Evolutionary conservation across 2,888 invertebrate species (phyloP).

Genomic region (Conops quadrifasciatus): DNA sequence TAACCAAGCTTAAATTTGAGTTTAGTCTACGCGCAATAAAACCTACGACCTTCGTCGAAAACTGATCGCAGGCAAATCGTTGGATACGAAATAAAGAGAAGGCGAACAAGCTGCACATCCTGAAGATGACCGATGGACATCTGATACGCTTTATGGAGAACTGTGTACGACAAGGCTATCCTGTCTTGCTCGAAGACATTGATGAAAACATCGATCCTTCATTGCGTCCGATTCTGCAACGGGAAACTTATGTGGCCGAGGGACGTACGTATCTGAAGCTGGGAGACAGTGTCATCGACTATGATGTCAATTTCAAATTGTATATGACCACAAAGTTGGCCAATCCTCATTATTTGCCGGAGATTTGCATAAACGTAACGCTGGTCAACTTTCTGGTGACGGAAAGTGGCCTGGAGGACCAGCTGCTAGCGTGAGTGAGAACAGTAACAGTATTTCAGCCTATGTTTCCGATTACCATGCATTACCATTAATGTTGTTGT

Average conservation of each 20-base stretch:
- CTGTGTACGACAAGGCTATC: slow-evolving; percentile 81
- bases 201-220: slow-evolving; percentile 89
- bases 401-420: slow-evolving; percentile 88
- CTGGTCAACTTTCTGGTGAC: slow-evolving; percentile 94
- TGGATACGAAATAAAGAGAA: slow-evolving; percentile 92
- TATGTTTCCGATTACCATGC: neutral
- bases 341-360: slow-evolving; percentile 93
- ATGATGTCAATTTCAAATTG: slow-evolving; percentile 83
- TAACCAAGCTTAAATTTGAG: slow-evolving; percentile 50
- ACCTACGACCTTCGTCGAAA: slow-evolving; percentile 25
- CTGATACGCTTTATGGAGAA: slow-evolving; percentile 82
- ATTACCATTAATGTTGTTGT: neutral
- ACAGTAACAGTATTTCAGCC: neutral
- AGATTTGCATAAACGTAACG: slow-evolving; percentile 91
- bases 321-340: slow-evolving; percentile 92
- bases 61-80: slow-evolving; percentile 75
- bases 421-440: slow-evolving; percentile 79
- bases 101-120: slow-evolving; percentile 75
- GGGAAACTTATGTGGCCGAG: slow-evolving; percentile 77
- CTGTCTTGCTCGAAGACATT: slow-evolving; percentile 87
- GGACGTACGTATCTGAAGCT: slow-evolving; percentile 84
- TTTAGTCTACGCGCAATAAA: neutral
- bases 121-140: slow-evolving; percentile 80
- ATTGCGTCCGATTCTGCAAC: slow-evolving; percentile 81
- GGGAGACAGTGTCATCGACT: slow-evolving; percentile 90